A percentile compares a stretch with the other conserved stretches of the same genome.
Conservation (phyloP, 1,140 invertebrate genomes). For the Spodoptera litura region DNA sequence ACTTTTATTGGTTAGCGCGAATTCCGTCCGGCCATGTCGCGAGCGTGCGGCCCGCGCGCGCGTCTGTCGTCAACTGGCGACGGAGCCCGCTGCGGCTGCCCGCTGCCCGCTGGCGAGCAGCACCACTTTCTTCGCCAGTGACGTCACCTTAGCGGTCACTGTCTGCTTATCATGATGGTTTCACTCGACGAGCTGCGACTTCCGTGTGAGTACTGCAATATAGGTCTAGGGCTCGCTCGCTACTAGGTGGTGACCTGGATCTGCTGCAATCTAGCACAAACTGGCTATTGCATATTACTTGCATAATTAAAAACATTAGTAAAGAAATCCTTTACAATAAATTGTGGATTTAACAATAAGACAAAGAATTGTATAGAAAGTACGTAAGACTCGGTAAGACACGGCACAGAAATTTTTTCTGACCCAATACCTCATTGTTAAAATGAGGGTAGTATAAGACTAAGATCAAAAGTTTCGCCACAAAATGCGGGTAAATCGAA, state of each 20-base stretch:
- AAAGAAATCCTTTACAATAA: too few relatives aligned
- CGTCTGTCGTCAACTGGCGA: slow-evolving; percentile 57
- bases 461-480: too few relatives aligned
- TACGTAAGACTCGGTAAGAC: too few relatives aligned
- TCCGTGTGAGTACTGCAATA: slow-evolving; percentile 24
- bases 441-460: too few relatives aligned
- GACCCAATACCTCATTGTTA: too few relatives aligned
- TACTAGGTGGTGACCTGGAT: slow-evolving; percentile 11
- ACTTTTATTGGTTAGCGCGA: slow-evolving; percentile 24
- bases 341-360: too few relatives aligned
- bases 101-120: slow-evolving; percentile 12
- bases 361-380: too few relatives aligned
- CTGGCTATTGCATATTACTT: background rate
- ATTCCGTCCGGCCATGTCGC: slow-evolving; percentile 62
- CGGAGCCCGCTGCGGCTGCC: slow-evolving; percentile 40
- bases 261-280: background rate
- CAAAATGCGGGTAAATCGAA: too few relatives aligned
- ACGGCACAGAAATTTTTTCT: too few relatives aligned
- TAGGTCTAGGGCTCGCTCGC: slow-evolving; percentile 43
- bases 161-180: slow-evolving; percentile 52
- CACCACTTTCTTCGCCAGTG: slow-evolving; percentile 73
- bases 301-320: too few relatives aligned
- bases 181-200: slow-evolving; percentile 54
- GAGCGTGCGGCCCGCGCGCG: slow-evolving; percentile 55
- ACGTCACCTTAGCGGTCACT: slow-evolving; percentile 60